Conservation (phyloP, 1,140 invertebrate species). For the Drusus annulatus region DNA sequence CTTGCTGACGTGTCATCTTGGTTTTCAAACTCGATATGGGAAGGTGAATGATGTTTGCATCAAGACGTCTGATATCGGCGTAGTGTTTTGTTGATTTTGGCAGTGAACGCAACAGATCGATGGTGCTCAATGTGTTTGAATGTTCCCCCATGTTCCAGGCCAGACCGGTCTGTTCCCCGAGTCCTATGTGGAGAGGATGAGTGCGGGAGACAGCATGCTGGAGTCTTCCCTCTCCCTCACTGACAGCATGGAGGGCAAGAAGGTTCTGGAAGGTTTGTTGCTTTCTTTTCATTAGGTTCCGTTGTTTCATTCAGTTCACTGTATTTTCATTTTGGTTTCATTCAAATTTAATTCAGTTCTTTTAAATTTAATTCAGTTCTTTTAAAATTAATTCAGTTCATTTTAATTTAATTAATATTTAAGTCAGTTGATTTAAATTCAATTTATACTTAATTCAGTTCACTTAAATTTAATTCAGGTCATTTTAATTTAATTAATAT, state of each 20-base stretch:
- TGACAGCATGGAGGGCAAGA: constrained; percentile 66
- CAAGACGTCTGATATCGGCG: too few relatives aligned
- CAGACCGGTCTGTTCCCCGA: constrained; percentile 98
- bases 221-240: constrained; percentile 61
- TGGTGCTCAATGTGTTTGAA: too few relatives aligned
- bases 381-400: background rate
- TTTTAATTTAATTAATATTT: background rate
- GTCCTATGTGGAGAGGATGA: constrained; percentile 88
- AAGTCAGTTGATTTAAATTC: background rate
- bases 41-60: too few relatives aligned
- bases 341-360: background rate
- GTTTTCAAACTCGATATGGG: too few relatives aligned
- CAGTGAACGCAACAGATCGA: too few relatives aligned
- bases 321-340: too few relatives aligned
- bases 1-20: too few relatives aligned
- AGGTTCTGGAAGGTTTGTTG: constrained; percentile 65
- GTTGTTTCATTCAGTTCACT: too few relatives aligned
- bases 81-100: too few relatives aligned
- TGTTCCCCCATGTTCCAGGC: constrained; percentile 59
- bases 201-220: constrained; percentile 41
- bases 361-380: too few relatives aligned
- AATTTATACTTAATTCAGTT: background rate
- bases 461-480: background rate
- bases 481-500: too few relatives aligned
- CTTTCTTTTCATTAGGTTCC: too few relatives aligned